Conservation (phyloP, 2,113 vertebrate genomes). For the Tapirus terrestris region DNA sequence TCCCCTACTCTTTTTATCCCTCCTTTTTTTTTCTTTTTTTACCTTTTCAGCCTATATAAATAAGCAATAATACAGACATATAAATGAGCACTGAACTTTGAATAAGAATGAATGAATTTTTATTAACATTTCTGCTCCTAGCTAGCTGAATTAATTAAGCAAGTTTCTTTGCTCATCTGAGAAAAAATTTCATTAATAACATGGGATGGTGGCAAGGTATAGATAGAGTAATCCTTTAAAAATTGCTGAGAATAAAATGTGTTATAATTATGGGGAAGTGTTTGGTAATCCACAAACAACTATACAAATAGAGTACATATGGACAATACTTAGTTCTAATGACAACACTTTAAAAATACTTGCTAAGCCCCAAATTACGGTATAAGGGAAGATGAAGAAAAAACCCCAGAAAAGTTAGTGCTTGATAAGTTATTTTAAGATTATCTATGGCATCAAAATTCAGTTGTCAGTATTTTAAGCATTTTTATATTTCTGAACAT, state of each 20-base stretch:
- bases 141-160: background rate
- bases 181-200: background rate
- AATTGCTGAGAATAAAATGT: background rate
- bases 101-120: slow-evolving; percentile 8
- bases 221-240: background rate
- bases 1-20: background rate
- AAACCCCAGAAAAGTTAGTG: background rate
- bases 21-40: background rate
- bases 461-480: background rate
- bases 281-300: background rate
- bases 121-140: background rate
- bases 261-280: background rate
- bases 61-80: background rate
- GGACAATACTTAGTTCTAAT: background rate
- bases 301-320: background rate
- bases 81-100: background rate
- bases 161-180: background rate
- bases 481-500: background rate
- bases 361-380: background rate
- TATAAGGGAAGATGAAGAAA: background rate
- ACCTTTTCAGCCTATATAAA: background rate
- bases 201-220: background rate
- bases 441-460: background rate
- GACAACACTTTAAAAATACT: background rate
- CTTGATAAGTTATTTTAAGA: background rate